These are phyloP conservation scores for Sceloporus undulatus DNA, from an alignment of 2,113 vertebrate species.

Conservation along the genomic window DNA sequence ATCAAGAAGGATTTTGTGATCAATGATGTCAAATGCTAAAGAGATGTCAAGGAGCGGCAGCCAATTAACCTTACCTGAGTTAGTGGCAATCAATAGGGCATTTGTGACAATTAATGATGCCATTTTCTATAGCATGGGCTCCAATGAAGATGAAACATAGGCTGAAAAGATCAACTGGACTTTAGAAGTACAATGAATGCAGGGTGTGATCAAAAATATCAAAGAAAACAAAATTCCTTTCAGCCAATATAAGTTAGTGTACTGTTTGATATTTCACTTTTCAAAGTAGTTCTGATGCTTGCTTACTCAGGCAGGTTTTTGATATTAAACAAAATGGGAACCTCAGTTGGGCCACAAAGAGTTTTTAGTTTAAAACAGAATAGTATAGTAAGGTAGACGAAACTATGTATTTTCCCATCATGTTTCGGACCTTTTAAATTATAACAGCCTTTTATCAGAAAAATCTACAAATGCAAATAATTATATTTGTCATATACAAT, in stretches of 20 bases:
- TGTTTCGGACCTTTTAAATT: not conserved
- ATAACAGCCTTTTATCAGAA: not conserved
- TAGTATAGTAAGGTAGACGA: not conserved
- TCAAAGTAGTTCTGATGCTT: not conserved
- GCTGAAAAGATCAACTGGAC: not conserved
- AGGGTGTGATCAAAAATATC: not conserved
- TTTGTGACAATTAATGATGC: slow-evolving; percentile 15
- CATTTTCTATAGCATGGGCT: slow-evolving; percentile 27
- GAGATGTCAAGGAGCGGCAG: slow-evolving; percentile 29
- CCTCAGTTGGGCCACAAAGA: not conserved
- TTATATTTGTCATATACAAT: not conserved
- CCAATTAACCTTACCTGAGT: slow-evolving; percentile 45
- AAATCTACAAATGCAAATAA: not conserved
- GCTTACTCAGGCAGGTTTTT: not conserved
- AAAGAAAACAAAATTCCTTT: not conserved
- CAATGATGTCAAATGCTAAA: slow-evolving; percentile 52
- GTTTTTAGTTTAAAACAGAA: not conserved
- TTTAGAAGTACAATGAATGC: not conserved
- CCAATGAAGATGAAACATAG: slow-evolving; percentile 13
- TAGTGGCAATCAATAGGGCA: slow-evolving; percentile 35
- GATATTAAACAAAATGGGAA: not conserved
- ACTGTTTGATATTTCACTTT: not conserved
- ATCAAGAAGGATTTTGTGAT: slow-evolving; percentile 54
- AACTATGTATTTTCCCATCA: not conserved
- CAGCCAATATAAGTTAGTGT: not conserved